phyloP scores from a whole-genome alignment of 2,888 invertebrate species.

The Rhagonycha fulva region DNA sequence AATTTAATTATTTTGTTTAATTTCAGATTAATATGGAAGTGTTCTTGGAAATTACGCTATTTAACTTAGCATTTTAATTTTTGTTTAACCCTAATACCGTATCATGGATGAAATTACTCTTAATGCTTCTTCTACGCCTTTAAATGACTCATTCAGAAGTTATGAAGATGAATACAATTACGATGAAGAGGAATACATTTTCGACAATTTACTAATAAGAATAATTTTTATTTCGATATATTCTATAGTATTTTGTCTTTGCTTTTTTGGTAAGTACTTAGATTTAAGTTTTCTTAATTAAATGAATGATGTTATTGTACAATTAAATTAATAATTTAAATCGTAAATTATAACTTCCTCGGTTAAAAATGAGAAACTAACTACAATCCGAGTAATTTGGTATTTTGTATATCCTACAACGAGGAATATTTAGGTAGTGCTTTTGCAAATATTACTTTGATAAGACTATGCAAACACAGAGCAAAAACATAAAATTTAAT shows the following conservation, averaged over 20 bases:
- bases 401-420: background rate
- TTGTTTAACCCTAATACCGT: background rate
- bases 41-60: background rate
- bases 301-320: background rate
- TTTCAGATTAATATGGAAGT: background rate
- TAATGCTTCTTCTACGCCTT: background rate
- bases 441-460: background rate
- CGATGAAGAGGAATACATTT: conserved; percentile 67
- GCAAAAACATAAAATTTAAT: no score
- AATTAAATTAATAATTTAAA: background rate
- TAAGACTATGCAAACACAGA: background rate
- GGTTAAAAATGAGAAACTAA: background rate
- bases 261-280: conserved; percentile 77
- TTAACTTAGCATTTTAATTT: background rate
- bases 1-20: background rate
- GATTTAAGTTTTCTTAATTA: background rate
- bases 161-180: conserved; percentile 1
- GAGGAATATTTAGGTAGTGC: background rate
- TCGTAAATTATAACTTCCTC: background rate
- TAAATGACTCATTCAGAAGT: background rate
- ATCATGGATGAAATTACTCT: background rate
- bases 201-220: conserved; percentile 74
- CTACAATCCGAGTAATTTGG: background rate
- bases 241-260: conserved; percentile 78
- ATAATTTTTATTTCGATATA: conserved; percentile 77